Evolutionary conservation across 2,888 invertebrate genomes (phyloP).

Genomic region (Chymomyza caudatula): DNA sequence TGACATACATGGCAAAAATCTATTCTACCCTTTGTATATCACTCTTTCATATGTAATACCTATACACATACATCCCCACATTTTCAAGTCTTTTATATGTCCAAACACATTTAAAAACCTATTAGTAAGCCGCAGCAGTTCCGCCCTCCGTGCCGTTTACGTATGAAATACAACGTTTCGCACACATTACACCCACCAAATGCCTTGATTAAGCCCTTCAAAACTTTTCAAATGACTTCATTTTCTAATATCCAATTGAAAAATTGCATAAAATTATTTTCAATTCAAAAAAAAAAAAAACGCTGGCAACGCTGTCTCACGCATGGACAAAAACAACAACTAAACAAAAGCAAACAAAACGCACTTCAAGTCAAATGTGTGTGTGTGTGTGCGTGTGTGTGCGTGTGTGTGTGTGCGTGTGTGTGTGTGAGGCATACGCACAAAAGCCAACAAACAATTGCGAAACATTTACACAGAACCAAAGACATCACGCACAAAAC

Average conservation of each 20-base stretch:
- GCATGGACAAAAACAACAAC: constrained; percentile 23
- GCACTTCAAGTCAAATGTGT: constrained; percentile 9
- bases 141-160: constrained; percentile 14
- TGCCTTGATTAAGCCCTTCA: constrained; percentile 34
- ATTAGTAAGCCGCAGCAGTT: constrained; percentile 27
- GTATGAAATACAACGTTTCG: constrained; percentile 23
- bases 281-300: constrained; percentile 19
- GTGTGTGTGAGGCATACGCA: constrained; percentile 49
- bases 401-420: too few relatives aligned
- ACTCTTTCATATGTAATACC: too few relatives aligned
- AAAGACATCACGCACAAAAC: constrained; percentile 37
- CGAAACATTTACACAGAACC: constrained; percentile 57
- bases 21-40: too few relatives aligned
- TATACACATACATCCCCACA: too few relatives aligned
- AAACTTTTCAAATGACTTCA: constrained; percentile 58
- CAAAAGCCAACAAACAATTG: constrained; percentile 67
- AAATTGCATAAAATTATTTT: constrained; percentile 55
- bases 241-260: constrained; percentile 60
- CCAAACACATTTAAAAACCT: neutral
- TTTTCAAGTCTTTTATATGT: too few relatives aligned
- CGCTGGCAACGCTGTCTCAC: constrained; percentile 41
- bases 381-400: too few relatives aligned
- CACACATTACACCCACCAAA: constrained; percentile 21
- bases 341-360: constrained; percentile 20
- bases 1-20: too few relatives aligned